Percentiles rank a stretch among this genome's conserved stretches.
These are phyloP conservation scores for Drosophila melanosoma DNA, from an alignment of 2,888 invertebrate species.

Conservation along the genomic window DNA sequence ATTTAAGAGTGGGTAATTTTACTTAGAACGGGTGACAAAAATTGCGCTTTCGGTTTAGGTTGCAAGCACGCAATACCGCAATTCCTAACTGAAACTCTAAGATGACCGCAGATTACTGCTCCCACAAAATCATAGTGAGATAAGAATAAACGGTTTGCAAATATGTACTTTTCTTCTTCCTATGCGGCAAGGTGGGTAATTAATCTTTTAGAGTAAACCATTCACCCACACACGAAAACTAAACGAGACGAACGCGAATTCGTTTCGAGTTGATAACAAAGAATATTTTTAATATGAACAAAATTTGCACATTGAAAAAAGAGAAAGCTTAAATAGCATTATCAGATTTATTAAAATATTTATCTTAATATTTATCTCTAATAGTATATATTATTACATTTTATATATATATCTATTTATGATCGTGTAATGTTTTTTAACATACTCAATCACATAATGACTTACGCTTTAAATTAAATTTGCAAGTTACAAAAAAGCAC, in stretches of 20 bases:
- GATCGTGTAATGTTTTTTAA: not conserved
- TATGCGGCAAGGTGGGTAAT: slow-evolving; percentile 61
- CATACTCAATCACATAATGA: slow-evolving; percentile 3
- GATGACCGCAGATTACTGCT: slow-evolving; percentile 71
- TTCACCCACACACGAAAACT: slow-evolving; percentile 13
- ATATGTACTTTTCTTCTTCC: slow-evolving; percentile 67
- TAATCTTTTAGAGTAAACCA: slow-evolving; percentile 61
- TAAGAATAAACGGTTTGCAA: slow-evolving; percentile 71
- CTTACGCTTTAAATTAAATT: slow-evolving; percentile 17
- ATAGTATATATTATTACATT: not conserved
- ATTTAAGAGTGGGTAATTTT: slow-evolving; percentile 3
- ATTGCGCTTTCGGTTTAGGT: slow-evolving; percentile 26
- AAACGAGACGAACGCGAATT: slow-evolving; percentile 7
- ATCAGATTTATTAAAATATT: not conserved
- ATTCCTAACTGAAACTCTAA: slow-evolving; percentile 66
- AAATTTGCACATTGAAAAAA: not conserved
- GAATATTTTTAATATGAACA: not conserved
- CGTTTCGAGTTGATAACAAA: slow-evolving; percentile 22
- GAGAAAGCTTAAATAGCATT: slow-evolving; percentile 4
- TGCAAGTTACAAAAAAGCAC: slow-evolving; percentile 38
- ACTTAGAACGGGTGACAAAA: slow-evolving; percentile 3
- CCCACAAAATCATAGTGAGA: slow-evolving; percentile 69
- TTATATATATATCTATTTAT: not conserved
- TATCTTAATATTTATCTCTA: not conserved
- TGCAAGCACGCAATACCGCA: slow-evolving; percentile 56